A percentile compares a stretch with the other conserved stretches of the same genome.
These are phyloP conservation scores for Sebastes steindachneri DNA, from an alignment of 2,797 vertebrate species.

Conservation along the genomic window DNA sequence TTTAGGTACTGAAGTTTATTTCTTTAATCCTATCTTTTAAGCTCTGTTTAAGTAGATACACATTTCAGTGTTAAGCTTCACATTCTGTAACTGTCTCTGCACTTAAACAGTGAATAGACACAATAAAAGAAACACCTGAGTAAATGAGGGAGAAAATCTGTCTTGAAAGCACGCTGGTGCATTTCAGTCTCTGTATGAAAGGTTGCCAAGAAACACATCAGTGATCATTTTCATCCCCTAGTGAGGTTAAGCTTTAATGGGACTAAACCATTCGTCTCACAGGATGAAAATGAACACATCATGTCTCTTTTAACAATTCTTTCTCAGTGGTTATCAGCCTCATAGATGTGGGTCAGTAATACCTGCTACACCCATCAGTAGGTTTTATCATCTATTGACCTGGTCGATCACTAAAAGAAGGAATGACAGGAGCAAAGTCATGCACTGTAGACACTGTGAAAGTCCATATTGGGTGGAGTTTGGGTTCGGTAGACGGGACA, in stretches of 20 bases:
- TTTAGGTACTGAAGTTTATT: constrained; percentile 17
- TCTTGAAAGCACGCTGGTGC: constrained; percentile 12
- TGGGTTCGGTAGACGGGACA: too few species aligned
- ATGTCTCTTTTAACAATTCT: neutral
- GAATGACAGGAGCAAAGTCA: too few species aligned
- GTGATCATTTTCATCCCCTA: neutral
- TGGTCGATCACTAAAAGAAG: too few species aligned
- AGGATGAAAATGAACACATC: neutral
- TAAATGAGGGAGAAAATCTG: constrained; percentile 27
- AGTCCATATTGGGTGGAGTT: too few species aligned
- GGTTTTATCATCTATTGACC: too few species aligned
- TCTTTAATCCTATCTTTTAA: constrained; percentile 33
- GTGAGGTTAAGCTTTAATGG: neutral
- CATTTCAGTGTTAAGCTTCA: neutral
- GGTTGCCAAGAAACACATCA: constrained; percentile 13
- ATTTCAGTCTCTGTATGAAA: constrained; percentile 3
- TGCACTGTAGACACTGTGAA: too few species aligned
- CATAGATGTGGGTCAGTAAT: too few species aligned
- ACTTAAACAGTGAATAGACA: neutral
- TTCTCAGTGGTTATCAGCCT: neutral
- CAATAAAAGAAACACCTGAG: constrained; percentile 39
- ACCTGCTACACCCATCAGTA: too few species aligned
- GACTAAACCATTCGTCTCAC: neutral
- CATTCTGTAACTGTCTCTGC: constrained; percentile 1
- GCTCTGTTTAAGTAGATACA: constrained; percentile 17